These are phyloP conservation scores for Neoarius graeffei DNA, from an alignment of 2,113 vertebrate species.

Conservation along the genomic window DNA sequence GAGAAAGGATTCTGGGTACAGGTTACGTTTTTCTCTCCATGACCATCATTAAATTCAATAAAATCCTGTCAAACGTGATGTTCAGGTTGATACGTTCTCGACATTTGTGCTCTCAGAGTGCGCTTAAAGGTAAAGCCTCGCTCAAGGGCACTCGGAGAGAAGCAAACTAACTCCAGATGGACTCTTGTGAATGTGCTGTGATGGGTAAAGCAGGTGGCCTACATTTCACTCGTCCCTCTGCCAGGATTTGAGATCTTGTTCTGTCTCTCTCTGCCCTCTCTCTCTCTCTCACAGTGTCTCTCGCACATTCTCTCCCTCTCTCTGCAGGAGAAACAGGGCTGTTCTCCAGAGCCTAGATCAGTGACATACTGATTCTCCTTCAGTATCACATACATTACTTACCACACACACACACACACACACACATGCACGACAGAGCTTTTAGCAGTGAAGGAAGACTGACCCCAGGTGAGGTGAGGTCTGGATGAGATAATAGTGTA, in stretches of 20 bases:
- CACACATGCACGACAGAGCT: neutral
- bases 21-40: neutral
- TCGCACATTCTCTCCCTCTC: neutral
- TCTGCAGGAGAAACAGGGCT: neutral
- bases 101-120: neutral
- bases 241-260: neutral
- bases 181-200: neutral
- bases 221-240: neutral
- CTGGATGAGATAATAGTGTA: neutral
- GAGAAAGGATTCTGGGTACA: neutral
- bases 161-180: neutral
- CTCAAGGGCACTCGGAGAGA: neutral
- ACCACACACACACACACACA: slow-evolving; percentile 18
- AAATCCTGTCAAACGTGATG: neutral
- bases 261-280: neutral
- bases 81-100: neutral
- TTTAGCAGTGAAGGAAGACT: neutral
- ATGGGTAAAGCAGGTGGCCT: slow-evolving; percentile 24
- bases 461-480: slow-evolving; percentile 6
- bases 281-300: neutral
- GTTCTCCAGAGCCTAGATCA: slow-evolving; percentile 1
- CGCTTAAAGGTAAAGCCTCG: neutral
- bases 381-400: neutral
- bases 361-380: neutral
- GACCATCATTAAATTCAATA: neutral